These are phyloP conservation scores for Gambusia holbrooki DNA, from an alignment of 2,113 vertebrate genomes.

Conservation along the genomic window DNA sequence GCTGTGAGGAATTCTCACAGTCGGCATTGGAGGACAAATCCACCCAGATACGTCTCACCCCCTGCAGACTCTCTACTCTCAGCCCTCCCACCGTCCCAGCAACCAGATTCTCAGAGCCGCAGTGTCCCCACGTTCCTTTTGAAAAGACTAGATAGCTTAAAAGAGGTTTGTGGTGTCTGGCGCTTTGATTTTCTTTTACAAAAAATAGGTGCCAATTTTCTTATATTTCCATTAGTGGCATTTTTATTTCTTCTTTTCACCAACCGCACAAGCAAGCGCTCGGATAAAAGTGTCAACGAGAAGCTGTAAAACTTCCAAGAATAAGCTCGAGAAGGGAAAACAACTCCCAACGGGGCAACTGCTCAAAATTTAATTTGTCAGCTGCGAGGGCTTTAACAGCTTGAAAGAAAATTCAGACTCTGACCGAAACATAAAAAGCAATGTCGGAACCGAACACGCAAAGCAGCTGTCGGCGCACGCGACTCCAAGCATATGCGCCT, in stretches of 20 bases:
- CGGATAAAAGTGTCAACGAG: slow-evolving; percentile 43
- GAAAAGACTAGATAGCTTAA: slow-evolving; percentile 11
- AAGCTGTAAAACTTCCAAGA: slow-evolving; percentile 36
- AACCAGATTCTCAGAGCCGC: slow-evolving; percentile 30
- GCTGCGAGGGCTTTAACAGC: slow-evolving; percentile 31
- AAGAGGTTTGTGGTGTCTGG: slow-evolving; percentile 26
- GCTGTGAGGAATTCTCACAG: not conserved
- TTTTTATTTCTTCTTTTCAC: slow-evolving; percentile 13
- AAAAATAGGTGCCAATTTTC: slow-evolving; percentile 2
- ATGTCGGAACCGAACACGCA: not conserved
- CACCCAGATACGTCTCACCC: slow-evolving; percentile 1
- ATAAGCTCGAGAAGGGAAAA: slow-evolving; percentile 45
- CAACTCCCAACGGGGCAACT: slow-evolving; percentile 31
- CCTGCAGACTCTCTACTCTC: slow-evolving; percentile 14
- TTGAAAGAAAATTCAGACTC: slow-evolving; percentile 38
- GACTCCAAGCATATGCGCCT: slow-evolving; percentile 27
- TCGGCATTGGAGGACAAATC: slow-evolving; percentile 14
- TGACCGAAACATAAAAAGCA: slow-evolving; percentile 1
- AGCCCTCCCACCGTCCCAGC: not conserved
- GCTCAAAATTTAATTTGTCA: slow-evolving; percentile 49
- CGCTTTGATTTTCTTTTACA: slow-evolving; percentile 26
- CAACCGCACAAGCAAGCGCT: slow-evolving; percentile 29
- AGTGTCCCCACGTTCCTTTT: slow-evolving; percentile 25
- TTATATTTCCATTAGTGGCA: slow-evolving; percentile 19
- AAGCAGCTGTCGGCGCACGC: slow-evolving; percentile 47